Evolutionary conservation across 2,797 vertebrate genomes (phyloP).

Genomic region (Rhinella marina): DNA sequence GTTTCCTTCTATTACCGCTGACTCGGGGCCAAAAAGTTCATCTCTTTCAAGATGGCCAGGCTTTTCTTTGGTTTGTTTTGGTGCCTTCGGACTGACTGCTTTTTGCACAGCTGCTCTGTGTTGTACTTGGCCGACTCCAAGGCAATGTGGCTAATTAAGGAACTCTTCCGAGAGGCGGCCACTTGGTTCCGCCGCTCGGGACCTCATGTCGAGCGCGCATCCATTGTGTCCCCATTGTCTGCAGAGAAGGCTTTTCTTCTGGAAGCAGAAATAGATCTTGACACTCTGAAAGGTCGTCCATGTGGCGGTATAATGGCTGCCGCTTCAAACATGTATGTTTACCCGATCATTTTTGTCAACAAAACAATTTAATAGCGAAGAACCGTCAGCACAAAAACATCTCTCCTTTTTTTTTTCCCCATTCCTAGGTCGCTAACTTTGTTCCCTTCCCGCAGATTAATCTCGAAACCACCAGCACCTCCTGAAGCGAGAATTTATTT

Average conservation of each 20-base stretch:
- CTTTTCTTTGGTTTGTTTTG: slow-evolving; percentile 34
- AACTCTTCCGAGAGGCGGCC: background rate
- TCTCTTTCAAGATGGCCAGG: slow-evolving; percentile 4
- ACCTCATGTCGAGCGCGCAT: slow-evolving; percentile 13
- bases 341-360: slow-evolving; percentile 6
- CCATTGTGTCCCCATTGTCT: slow-evolving; percentile 38
- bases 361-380: background rate
- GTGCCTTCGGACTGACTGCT: slow-evolving; percentile 1
- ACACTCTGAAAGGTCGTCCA: slow-evolving; percentile 28
- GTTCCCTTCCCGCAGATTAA: background rate
- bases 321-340: slow-evolving; percentile 9
- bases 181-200: background rate
- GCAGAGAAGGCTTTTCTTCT: background rate
- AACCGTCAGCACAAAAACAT: background rate
- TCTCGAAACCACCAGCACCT: slow-evolving; percentile 15
- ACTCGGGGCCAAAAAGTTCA: slow-evolving; percentile 38
- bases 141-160: slow-evolving; percentile 50
- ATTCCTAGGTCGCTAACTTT: background rate
- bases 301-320: background rate
- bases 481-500: slow-evolving; percentile 23
- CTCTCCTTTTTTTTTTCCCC: background rate
- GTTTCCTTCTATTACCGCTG: slow-evolving; percentile 22
- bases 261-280: slow-evolving; percentile 40
- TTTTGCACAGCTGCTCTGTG: slow-evolving; percentile 8
- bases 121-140: background rate